Evolutionary conservation across 2,797 vertebrate genomes (phyloP).

Genomic region (Lithobates sylvaticus): DNA sequence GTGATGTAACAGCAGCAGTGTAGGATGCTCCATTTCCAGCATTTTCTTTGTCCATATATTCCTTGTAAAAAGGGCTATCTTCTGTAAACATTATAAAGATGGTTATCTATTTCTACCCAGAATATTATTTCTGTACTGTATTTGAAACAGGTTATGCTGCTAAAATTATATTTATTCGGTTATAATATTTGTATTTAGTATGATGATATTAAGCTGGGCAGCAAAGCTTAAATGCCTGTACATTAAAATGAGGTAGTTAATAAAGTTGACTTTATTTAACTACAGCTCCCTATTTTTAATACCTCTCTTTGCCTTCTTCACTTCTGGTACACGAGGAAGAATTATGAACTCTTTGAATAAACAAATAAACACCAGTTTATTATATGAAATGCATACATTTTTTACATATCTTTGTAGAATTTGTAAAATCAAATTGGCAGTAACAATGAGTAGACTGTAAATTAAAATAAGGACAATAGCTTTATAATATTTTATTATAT

Average conservation of each 20-base stretch:
- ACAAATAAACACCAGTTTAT: slow-evolving; percentile 47
- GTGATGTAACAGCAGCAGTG: no score
- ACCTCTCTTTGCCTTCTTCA: slow-evolving; percentile 75
- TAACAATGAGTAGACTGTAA: neutral
- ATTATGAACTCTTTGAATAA: slow-evolving; percentile 69
- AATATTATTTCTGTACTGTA: neutral
- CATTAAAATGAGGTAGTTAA: slow-evolving; percentile 20
- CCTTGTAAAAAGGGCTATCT: no score
- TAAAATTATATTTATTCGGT: neutral
- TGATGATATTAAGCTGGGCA: slow-evolving; percentile 18
- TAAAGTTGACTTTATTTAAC: slow-evolving; percentile 18
- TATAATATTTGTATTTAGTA: slow-evolving; percentile 9
- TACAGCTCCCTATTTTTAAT: slow-evolving; percentile 37
- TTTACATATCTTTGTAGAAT: no score
- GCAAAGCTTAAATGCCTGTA: neutral
- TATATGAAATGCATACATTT: neutral
- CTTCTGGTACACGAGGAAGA: slow-evolving; percentile 71
- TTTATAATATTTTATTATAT: neutral
- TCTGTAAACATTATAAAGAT: no score
- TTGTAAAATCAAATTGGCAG: no score
- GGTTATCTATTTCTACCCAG: neutral
- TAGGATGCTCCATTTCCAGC: no score
- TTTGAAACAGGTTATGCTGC: neutral
- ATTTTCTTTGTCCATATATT: no score
- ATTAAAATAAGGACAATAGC: neutral